Base-by-base conservation (phyloP, 2,113 vertebrate genomes). In the Seriola quinqueradiata region DNA sequence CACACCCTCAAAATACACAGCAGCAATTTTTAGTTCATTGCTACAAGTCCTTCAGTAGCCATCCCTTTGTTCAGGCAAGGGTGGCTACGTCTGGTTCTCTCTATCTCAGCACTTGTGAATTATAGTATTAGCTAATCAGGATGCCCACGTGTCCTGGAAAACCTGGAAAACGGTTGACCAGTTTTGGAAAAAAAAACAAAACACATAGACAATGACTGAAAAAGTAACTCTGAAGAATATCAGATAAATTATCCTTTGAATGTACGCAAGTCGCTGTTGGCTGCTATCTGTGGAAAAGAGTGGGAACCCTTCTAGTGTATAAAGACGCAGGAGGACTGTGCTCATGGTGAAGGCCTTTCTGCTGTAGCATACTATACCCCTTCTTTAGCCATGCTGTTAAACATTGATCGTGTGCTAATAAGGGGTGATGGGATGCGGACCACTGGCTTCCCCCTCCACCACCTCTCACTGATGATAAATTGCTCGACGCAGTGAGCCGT, bases 321-420 rank as follows among this genome's bases (percentile, higher is more conserved):
- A 32, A 67, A 65, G 44, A 40, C 59, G 63, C 0, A 48, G 13
- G 64, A 60, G 21, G 17, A 79, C 48, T 58, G 21, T 23, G 63
- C 25, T 61, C 17, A 34, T 34, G 9, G 70, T 65, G 42, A 44
- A 52, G 63, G 34, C 10, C 71, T 25, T 65, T 42, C 55, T 54
- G 5, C 52, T 13, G 5, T 28, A n/a, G 36, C 40, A 32, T 68
- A 42, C 61, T 68, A 9, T 60, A 70, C 12, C 25, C 64, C 34
- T 69, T 77, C 59, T 75, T 55, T 21, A 60, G 59, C 61, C 52
- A 12, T 50, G 46, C 44, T 68, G 68, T 84, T 48, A 74, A 81
- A 55, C 75, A 85, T 60, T 77, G 80, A 90, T 89, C 25, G 13
- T 44, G 5, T 78, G 82, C 48, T 92, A 87, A 90, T 86, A 80